These are phyloP conservation scores for Drosophila ficusphila DNA, from an alignment of 1,140 invertebrate genomes.

Conservation along the genomic window DNA sequence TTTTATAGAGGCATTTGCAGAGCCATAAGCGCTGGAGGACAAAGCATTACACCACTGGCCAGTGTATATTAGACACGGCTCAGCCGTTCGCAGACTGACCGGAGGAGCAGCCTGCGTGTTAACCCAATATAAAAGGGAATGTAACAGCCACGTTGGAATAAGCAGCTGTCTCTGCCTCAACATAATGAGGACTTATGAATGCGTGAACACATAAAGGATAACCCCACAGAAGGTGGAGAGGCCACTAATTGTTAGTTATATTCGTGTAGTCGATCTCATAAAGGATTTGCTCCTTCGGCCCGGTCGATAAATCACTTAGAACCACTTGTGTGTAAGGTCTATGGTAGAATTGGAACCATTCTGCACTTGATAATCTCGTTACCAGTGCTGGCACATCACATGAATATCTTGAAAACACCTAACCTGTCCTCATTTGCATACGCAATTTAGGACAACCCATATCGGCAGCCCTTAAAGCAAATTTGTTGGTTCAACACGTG, in stretches of 20 bases:
- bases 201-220: conserved; percentile 38
- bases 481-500: not conserved
- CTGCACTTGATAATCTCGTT: conserved; percentile 3
- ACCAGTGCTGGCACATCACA: not conserved
- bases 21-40: not conserved
- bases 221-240: not conserved
- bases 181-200: conserved; percentile 77
- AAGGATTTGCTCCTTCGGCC: conserved; percentile 15
- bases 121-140: conserved; percentile 32
- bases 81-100: not conserved
- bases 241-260: conserved; percentile 73
- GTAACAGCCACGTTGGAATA: conserved; percentile 8
- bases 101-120: conserved; percentile 1
- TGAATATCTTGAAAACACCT: no score
- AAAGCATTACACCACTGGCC: not conserved
- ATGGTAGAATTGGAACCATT: not conserved
- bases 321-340: conserved; percentile 1
- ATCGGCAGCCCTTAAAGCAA: not conserved
- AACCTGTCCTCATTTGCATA: not conserved
- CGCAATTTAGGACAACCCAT: not conserved
- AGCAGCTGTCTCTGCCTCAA: conserved; percentile 26
- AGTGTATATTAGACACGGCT: not conserved
- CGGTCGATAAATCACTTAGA: conserved; percentile 36
- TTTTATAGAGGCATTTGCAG: conserved; percentile 6
- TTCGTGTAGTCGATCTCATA: conserved; percentile 21